These are phyloP conservation scores for Ailuropoda melanoleuca DNA, from an alignment of 2,113 vertebrate species.

Conservation along the genomic window DNA sequence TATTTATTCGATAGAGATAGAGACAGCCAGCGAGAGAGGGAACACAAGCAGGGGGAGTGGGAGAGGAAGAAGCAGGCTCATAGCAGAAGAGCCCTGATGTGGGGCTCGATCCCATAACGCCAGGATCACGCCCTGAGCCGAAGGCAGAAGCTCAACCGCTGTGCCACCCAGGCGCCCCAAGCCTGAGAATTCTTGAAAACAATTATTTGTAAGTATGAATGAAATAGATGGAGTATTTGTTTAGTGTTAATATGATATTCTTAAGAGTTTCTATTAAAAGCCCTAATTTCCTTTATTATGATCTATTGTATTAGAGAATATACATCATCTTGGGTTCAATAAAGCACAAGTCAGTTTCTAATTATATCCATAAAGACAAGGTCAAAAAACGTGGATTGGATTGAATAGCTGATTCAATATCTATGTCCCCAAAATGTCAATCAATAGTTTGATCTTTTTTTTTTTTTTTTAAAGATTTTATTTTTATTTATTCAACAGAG, in stretches of 20 bases:
- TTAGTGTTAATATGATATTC: not conserved
- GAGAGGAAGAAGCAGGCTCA: too few species aligned
- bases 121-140: too few species aligned
- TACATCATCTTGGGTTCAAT: not conserved
- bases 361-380: not conserved
- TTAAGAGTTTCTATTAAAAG: slow-evolving; percentile 3
- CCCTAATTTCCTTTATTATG: not conserved
- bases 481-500: too few species aligned
- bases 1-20: too few species aligned
- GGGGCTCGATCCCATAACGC: too few species aligned
- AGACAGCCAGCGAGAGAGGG: too few species aligned
- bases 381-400: not conserved
- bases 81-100: too few species aligned
- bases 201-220: not conserved
- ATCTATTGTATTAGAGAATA: not conserved
- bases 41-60: too few species aligned
- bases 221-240: not conserved
- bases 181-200: not conserved
- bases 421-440: not conserved
- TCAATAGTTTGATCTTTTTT: not conserved
- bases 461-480: too few species aligned
- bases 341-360: not conserved
- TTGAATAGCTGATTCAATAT: not conserved
- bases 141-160: too few species aligned
- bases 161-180: too few species aligned